Evolutionary conservation across 1,140 invertebrate species (phyloP).

Genomic region (Meloidogyne exigua): DNA sequence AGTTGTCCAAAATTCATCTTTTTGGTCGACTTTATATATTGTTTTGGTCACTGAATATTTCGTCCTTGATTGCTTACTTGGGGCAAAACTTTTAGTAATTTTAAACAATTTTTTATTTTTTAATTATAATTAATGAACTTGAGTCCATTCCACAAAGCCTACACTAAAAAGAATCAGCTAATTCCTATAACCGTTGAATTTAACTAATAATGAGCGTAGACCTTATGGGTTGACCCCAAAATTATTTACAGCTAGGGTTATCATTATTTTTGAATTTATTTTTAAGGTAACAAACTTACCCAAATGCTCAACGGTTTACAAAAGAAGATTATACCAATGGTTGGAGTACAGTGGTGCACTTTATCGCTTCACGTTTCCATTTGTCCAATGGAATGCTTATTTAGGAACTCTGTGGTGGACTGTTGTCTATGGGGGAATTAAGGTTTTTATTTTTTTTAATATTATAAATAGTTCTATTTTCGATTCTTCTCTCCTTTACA

Average conservation of each 20-base stretch:
- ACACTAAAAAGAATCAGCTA: too few relatives aligned
- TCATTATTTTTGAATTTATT: neutral
- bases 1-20: constrained; percentile 25
- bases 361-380: constrained; percentile 32
- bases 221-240: too few relatives aligned
- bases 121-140: too few relatives aligned
- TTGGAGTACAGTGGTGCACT: constrained; percentile 33
- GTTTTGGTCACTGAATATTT: constrained; percentile 33
- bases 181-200: too few relatives aligned
- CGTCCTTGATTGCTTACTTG: constrained; percentile 32
- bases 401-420: constrained; percentile 25
- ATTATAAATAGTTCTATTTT: neutral
- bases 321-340: constrained; percentile 40
- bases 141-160: too few relatives aligned
- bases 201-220: too few relatives aligned
- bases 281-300: neutral
- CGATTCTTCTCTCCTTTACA: constrained; percentile 34
- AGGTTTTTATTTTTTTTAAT: constrained; percentile 14
- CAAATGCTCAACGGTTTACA: constrained; percentile 3
- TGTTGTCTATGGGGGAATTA: constrained; percentile 31
- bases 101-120: neutral
- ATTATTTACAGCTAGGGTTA: too few relatives aligned
- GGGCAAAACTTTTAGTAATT: constrained; percentile 25
- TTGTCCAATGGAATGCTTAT: constrained; percentile 35
- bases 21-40: constrained; percentile 28